A percentile compares a stretch with the other conserved stretches of the same genome.
Conservation (phyloP, 2,113 vertebrate species). For the Ascaphus truei region DNA sequence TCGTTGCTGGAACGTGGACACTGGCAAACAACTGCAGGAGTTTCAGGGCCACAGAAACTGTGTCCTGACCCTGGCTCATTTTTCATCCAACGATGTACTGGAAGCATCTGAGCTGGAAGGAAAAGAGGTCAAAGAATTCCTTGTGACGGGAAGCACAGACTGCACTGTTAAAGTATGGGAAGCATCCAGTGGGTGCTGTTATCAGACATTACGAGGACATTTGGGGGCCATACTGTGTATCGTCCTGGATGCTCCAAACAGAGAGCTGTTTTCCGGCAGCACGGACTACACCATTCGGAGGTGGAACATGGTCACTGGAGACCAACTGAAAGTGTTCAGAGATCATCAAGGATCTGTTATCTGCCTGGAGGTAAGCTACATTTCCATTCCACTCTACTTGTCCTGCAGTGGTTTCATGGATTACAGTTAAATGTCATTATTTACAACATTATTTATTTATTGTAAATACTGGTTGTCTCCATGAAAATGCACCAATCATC, state of each 20-base stretch:
- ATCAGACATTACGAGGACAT: slow-evolving; percentile 72
- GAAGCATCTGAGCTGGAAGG: slow-evolving; percentile 45
- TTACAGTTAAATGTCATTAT: too few relatives aligned
- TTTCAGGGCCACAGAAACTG: slow-evolving; percentile 75
- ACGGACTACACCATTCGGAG: slow-evolving; percentile 68
- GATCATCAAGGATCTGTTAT: slow-evolving; percentile 74
- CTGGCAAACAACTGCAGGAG: slow-evolving; percentile 62
- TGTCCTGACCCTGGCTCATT: slow-evolving; percentile 66
- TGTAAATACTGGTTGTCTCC: too few relatives aligned
- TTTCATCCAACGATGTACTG: slow-evolving; percentile 58
- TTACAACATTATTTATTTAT: too few relatives aligned
- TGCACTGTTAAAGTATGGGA: slow-evolving; percentile 74
- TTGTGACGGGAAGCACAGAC: slow-evolving; percentile 74
- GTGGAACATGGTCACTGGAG: slow-evolving; percentile 72
- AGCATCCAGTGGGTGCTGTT: slow-evolving; percentile 70
- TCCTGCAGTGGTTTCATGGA: too few relatives aligned
- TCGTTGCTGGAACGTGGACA: slow-evolving; percentile 66
- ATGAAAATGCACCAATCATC: too few relatives aligned
- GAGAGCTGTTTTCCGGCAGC: slow-evolving; percentile 71
- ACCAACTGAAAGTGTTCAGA: slow-evolving; percentile 66
- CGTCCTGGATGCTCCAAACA: slow-evolving; percentile 57
- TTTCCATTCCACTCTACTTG: too few relatives aligned
- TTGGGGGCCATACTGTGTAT: slow-evolving; percentile 71
- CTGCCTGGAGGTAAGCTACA: slow-evolving; percentile 77
- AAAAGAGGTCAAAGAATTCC: slow-evolving; percentile 55